phyloP scores from a whole-genome alignment of 2,113 vertebrate species.

The Daubentonia madagascariensis region DNA sequence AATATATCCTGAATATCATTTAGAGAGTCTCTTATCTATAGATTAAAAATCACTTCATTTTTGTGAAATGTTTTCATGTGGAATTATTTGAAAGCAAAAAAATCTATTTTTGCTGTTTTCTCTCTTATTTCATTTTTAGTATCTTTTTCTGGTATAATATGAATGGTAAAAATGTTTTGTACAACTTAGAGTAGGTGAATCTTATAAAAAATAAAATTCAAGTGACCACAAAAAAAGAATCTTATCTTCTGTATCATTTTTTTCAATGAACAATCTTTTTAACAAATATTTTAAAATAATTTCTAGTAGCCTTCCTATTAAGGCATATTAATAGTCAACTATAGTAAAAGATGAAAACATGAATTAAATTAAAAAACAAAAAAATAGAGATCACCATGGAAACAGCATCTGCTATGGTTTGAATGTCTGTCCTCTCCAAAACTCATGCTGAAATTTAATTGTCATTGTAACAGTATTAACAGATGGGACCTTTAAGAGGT shows the following conservation, averaged over 20 bases:
- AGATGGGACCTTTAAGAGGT: background rate
- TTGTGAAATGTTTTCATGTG: conserved; percentile 23
- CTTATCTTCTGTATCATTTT: background rate
- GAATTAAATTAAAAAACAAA: background rate
- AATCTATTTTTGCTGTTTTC: conserved; percentile 17
- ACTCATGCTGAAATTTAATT: background rate
- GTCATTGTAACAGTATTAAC: background rate
- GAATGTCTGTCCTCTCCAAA: background rate
- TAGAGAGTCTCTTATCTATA: background rate
- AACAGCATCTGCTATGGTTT: background rate
- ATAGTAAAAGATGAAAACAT: background rate
- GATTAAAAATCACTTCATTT: conserved; percentile 47
- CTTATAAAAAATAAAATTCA: conserved; percentile 27
- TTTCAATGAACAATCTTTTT: background rate
- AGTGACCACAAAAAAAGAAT: background rate
- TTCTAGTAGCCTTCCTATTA: background rate
- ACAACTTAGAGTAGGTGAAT: background rate
- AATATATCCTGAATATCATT: background rate
- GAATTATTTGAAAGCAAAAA: conserved; percentile 41
- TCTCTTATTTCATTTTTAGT: conserved; percentile 8
- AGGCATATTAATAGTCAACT: background rate
- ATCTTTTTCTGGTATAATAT: conserved; percentile 3
- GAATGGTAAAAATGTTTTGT: conserved; percentile 17
- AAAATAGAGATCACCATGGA: background rate
- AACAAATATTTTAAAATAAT: conserved; percentile 10